Conservation (phyloP, 53 echinoderm and acorn worm genomes). For the Zoroaster sp. region DNA sequence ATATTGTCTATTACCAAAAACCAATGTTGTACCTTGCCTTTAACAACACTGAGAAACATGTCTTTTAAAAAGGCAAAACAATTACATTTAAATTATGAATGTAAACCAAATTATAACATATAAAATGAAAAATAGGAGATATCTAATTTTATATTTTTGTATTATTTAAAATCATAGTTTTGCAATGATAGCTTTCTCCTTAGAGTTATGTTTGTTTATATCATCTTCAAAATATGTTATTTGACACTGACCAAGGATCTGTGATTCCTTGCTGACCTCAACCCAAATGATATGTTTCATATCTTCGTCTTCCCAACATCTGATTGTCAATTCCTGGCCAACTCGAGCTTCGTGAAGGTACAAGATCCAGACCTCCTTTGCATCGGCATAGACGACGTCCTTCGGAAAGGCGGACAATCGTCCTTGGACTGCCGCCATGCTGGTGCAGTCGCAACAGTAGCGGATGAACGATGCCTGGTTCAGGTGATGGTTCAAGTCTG, state of each 20-base stretch:
- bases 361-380: neutral
- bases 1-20: no score
- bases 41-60: no score
- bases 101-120: no score
- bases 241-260: constrained; percentile 35
- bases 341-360: constrained; percentile 18
- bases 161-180: no score
- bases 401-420: neutral
- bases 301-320: constrained; percentile 30
- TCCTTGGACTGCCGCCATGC: constrained; percentile 3
- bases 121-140: no score
- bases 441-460: constrained; percentile 39
- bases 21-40: no score
- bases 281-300: neutral
- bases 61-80: no score
- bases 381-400: constrained; percentile 10
- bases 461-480: constrained; percentile 44
- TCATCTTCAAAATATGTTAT: neutral
- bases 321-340: constrained; percentile 6
- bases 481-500: constrained; percentile 14
- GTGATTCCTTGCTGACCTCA: neutral
- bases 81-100: no score
- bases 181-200: neutral
- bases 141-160: no score
- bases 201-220: neutral